These are phyloP conservation scores for Luehdorfia chinensis DNA, from an alignment of 1,140 invertebrate species.

Conservation along the genomic window DNA sequence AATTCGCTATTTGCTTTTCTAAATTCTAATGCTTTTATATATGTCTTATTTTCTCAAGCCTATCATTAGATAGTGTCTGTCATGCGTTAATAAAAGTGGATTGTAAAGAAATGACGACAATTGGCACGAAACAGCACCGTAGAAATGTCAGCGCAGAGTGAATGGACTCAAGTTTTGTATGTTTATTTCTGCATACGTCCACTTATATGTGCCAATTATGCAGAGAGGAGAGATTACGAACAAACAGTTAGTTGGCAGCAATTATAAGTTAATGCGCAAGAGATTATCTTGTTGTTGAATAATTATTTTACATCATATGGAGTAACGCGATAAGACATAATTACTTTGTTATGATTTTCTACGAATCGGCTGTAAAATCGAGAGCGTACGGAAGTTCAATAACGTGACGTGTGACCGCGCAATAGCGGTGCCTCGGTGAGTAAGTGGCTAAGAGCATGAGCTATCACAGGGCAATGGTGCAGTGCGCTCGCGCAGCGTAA, in stretches of 20 bases:
- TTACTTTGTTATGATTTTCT: constrained; percentile 13
- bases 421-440: constrained; percentile 29
- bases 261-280: too few relatives aligned
- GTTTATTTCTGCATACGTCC: constrained; percentile 62
- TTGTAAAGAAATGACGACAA: constrained; percentile 44
- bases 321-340: too few relatives aligned
- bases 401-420: constrained; percentile 33
- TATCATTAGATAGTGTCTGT: neutral
- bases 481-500: constrained; percentile 39
- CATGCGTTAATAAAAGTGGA: constrained; percentile 23
- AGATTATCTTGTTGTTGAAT: too few relatives aligned
- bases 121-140: constrained; percentile 51
- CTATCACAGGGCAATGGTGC: constrained; percentile 42
- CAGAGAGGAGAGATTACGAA: constrained; percentile 18
- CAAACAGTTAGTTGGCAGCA: too few relatives aligned
- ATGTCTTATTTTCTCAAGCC: too few relatives aligned
- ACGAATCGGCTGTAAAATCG: constrained; percentile 19
- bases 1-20: too few relatives aligned
- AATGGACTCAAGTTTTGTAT: constrained; percentile 67
- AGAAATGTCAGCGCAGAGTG: constrained; percentile 66
- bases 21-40: too few relatives aligned
- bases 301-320: too few relatives aligned
- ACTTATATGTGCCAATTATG: constrained; percentile 60
- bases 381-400: constrained; percentile 45
- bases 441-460: constrained; percentile 51